phyloP scores from a whole-genome alignment of 2,113 vertebrate genomes.

The Struthidea cinerea region DNA sequence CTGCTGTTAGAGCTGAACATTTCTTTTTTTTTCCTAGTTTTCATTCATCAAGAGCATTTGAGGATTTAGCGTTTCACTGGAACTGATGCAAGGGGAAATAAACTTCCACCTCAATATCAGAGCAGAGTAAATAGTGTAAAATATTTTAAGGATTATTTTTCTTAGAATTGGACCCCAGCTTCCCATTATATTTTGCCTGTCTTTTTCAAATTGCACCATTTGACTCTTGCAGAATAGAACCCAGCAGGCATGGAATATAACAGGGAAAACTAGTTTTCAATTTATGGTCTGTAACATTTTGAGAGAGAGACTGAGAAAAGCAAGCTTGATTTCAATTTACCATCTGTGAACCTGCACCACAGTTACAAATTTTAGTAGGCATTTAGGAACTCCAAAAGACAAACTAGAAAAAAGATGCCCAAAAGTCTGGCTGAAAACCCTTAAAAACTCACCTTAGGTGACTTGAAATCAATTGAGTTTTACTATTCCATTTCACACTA shows the following conservation, averaged over 20 bases:
- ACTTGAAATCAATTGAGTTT: neutral
- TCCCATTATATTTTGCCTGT: neutral
- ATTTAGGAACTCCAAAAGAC: neutral
- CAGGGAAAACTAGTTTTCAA: neutral
- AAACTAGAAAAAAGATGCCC: neutral
- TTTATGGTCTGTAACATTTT: neutral
- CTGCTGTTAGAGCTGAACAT: neutral
- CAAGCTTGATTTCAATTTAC: neutral
- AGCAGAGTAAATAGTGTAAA: neutral
- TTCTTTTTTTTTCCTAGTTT: neutral
- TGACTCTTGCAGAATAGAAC: neutral
- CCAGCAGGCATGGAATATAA: neutral
- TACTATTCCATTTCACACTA: neutral
- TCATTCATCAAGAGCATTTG: neutral
- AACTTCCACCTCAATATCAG: neutral
- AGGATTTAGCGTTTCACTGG: neutral
- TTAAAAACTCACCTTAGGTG: neutral
- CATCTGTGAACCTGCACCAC: accelerated
- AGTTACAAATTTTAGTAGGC: neutral
- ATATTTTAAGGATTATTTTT: neutral
- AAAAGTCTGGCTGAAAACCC: neutral
- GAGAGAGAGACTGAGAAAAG: neutral
- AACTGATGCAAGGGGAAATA: neutral
- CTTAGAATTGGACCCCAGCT: neutral
- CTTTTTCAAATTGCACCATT: neutral